phyloP scores from a whole-genome alignment of 2,797 vertebrate species.

The Tarsius wallacei region DNA sequence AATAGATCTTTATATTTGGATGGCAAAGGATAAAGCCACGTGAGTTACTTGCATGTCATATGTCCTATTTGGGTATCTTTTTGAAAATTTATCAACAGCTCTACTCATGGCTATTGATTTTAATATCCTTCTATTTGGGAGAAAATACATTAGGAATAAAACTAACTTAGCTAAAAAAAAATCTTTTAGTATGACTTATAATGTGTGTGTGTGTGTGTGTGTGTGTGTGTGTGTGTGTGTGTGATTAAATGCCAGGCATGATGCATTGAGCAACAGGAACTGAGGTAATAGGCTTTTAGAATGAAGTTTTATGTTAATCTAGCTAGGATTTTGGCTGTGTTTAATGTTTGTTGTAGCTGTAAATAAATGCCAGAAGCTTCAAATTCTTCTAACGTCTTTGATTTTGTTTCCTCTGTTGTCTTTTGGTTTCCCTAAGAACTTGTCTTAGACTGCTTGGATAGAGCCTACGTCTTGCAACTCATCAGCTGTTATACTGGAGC shows the following conservation, averaged over 20 bases:
- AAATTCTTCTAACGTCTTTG: background rate
- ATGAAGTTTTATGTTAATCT: background rate
- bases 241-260: background rate
- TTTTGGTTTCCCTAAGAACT: background rate
- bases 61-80: background rate
- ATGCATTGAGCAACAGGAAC: background rate
- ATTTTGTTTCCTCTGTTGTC: background rate
- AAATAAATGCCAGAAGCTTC: background rate
- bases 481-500: background rate
- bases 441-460: background rate
- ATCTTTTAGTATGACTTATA: background rate
- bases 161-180: background rate
- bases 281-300: background rate
- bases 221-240: background rate
- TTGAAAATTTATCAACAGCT: constrained; percentile 45
- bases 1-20: background rate
- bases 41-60: background rate
- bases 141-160: constrained; percentile 35
- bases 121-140: constrained; percentile 29
- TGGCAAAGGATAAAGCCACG: background rate
- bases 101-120: constrained; percentile 36
- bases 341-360: background rate
- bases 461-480: background rate
- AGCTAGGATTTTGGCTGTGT: background rate
- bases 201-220: background rate